A percentile compares a stretch with the other conserved stretches of the same genome.
Conservation (phyloP, 2,888 invertebrate species). For the Mamestra brassicae region DNA sequence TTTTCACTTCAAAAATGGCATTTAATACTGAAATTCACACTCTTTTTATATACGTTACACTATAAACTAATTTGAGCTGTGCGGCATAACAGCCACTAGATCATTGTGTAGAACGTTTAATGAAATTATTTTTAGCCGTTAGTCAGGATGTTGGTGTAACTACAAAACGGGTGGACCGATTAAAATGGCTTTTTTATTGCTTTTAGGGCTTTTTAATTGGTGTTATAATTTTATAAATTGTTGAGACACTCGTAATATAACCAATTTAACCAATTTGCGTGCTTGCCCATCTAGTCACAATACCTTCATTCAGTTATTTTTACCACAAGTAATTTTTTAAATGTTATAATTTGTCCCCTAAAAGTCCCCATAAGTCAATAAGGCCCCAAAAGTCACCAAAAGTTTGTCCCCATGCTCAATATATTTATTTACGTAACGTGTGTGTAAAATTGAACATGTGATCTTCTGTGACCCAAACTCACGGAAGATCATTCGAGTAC, state of each 20-base stretch:
- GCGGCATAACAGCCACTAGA: not conserved
- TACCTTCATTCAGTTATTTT: not conserved
- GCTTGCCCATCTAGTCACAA: not conserved
- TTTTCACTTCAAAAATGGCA: too few relatives aligned
- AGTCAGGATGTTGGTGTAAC: slow-evolving; percentile 26
- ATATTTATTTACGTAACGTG: too few relatives aligned
- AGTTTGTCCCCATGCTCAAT: too few relatives aligned
- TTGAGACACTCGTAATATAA: not conserved
- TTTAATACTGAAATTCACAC: too few relatives aligned
- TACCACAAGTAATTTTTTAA: too few relatives aligned
- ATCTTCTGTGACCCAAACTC: too few relatives aligned
- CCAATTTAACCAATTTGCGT: slow-evolving; percentile 10
- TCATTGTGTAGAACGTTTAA: slow-evolving; percentile 13
- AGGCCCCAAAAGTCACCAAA: too few relatives aligned
- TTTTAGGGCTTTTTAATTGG: slow-evolving; percentile 19
- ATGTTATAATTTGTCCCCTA: too few relatives aligned
- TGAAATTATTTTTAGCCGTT: slow-evolving; percentile 25
- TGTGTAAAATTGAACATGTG: too few relatives aligned
- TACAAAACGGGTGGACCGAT: not conserved
- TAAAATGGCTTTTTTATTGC: slow-evolving; percentile 2
- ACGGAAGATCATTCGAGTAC: too few relatives aligned
- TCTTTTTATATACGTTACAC: not conserved
- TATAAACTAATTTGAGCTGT: not conserved
- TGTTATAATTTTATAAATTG: slow-evolving; percentile 16
- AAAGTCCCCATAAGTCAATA: too few relatives aligned